phyloP scores from a whole-genome alignment of 2,888 invertebrate species.

The Drosophila subquinaria region DNA sequence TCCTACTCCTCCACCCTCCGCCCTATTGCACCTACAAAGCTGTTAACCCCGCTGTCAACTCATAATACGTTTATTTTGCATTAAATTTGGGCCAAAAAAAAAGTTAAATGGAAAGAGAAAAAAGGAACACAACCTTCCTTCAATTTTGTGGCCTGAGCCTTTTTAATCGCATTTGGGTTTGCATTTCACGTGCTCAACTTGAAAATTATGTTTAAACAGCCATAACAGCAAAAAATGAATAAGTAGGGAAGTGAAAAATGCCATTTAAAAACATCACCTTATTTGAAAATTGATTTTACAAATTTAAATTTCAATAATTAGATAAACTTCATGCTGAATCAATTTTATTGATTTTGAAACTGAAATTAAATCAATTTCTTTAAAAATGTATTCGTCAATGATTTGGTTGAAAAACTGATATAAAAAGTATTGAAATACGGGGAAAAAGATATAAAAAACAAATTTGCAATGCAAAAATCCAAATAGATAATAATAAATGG shows the following conservation, averaged over 20 bases:
- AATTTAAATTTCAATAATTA: too few species aligned
- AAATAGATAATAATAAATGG: too few species aligned
- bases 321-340: too few species aligned
- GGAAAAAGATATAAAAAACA: too few species aligned
- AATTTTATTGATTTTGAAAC: too few species aligned
- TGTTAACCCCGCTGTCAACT: slow-evolving; percentile 5
- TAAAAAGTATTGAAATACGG: too few species aligned
- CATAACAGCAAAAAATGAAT: not conserved
- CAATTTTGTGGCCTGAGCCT: slow-evolving; percentile 17
- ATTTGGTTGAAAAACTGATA: too few species aligned
- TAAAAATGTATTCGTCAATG: too few species aligned
- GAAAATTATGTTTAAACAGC: slow-evolving; percentile 31
- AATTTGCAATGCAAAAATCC: too few species aligned
- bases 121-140: slow-evolving; percentile 7
- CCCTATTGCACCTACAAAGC: not conserved
- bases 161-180: slow-evolving; percentile 56
- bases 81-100: slow-evolving; percentile 10
- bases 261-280: not conserved
- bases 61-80: slow-evolving; percentile 33
- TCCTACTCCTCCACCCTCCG: not conserved
- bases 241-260: not conserved
- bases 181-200: slow-evolving; percentile 34
- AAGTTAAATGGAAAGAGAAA: slow-evolving; percentile 2
- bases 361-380: too few species aligned
- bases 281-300: not conserved